Percentiles rank a stretch among this genome's conserved stretches.
Evolutionary conservation across 2,797 vertebrate genomes (phyloP).

Genomic region (Xerus rutilus): DNA sequence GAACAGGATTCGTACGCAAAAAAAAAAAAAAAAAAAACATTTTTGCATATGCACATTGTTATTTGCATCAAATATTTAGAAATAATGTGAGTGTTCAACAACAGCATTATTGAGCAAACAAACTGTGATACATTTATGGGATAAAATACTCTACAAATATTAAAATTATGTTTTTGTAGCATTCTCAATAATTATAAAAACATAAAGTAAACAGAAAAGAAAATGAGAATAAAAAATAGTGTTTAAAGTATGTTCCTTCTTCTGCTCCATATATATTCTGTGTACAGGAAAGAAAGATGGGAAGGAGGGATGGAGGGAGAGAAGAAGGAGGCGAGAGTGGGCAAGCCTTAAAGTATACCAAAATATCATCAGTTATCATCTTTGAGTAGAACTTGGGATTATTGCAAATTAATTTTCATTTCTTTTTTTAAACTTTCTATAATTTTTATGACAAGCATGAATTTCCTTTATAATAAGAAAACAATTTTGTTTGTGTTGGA

Average conservation of each 20-base stretch:
- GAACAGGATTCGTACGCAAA: not conserved
- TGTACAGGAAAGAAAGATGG: not conserved
- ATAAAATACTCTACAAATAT: not conserved
- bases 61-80: conserved; percentile 14
- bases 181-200: not conserved
- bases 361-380: not conserved
- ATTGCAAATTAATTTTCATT: conserved; percentile 25
- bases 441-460: not conserved
- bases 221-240: not conserved
- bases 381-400: not conserved
- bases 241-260: not conserved
- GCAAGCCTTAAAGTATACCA: not conserved
- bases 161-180: not conserved
- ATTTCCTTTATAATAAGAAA: not conserved
- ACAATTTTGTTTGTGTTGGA: not conserved
- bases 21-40: not conserved
- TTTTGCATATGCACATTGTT: not conserved
- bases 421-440: conserved; percentile 3
- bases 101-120: not conserved
- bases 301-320: accelerated
- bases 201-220: conserved; percentile 18
- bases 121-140: not conserved
- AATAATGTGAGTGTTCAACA: not conserved
- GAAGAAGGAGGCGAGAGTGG: too few species aligned
- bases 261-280: not conserved